phyloP scores from a whole-genome alignment of 2,888 invertebrate genomes.

The Sepiola atlantica region DNA sequence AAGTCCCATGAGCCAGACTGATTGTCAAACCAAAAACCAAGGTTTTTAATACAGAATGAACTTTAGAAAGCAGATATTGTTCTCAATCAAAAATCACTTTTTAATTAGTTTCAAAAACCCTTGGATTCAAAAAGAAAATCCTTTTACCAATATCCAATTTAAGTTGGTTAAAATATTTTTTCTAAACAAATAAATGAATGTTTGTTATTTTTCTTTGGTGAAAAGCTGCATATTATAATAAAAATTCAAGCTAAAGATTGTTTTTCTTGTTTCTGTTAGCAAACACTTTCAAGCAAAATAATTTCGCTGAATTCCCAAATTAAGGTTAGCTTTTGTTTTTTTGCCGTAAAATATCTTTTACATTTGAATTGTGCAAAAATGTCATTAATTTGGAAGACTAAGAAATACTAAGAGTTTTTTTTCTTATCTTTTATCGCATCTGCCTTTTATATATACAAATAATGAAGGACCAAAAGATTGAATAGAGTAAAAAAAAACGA shows the following conservation, averaged over 20 bases:
- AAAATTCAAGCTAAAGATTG: background rate
- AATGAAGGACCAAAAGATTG: background rate
- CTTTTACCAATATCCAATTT: background rate
- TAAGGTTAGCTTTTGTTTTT: background rate
- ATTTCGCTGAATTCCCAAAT: background rate
- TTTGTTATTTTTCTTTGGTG: background rate
- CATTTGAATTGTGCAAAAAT: background rate
- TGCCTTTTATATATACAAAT: background rate
- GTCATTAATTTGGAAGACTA: background rate
- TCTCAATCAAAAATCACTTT: background rate
- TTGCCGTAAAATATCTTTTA: background rate
- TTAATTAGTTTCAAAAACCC: background rate
- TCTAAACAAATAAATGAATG: background rate
- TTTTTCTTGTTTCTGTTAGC: background rate
- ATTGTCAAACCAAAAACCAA: background rate
- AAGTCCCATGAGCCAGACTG: background rate
- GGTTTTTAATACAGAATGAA: background rate
- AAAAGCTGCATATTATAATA: background rate
- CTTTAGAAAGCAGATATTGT: background rate
- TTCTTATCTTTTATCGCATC: background rate
- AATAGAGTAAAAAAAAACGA: background rate
- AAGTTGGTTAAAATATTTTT: conserved; percentile 32
- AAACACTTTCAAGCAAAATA: background rate
- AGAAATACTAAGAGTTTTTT: background rate
- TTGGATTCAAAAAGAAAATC: background rate